Evolutionary conservation across 2,113 vertebrate species (phyloP).

Genomic region (Cephalopterus ornatus): DNA sequence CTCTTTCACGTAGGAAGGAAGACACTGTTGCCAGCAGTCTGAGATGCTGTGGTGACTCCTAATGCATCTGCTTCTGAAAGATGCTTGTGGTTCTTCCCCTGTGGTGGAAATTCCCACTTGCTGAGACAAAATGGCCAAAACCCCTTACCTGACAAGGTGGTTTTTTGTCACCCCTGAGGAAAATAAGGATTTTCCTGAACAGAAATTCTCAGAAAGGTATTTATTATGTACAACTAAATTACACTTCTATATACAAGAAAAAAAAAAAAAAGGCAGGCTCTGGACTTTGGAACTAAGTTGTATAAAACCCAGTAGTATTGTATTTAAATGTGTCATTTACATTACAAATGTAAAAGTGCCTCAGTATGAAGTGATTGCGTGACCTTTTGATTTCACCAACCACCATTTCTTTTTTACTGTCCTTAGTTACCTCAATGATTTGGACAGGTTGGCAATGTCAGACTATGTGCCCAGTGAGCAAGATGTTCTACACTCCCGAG

Average conservation of each 20-base stretch:
- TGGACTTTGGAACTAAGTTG: neutral
- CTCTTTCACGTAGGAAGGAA: neutral
- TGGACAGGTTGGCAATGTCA: constrained; percentile 69
- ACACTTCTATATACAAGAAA: neutral
- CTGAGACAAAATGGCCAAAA: neutral
- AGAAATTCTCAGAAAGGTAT: neutral
- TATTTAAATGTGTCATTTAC: neutral
- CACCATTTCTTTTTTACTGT: neutral
- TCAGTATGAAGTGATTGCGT: neutral
- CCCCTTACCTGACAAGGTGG: fast-evolving
- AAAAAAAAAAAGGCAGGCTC: neutral
- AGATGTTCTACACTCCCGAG: constrained; percentile 89
- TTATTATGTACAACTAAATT: neutral
- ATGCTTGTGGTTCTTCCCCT: neutral
- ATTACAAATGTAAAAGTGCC: neutral
- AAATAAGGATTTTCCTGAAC: neutral
- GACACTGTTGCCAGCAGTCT: neutral
- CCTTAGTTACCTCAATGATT: constrained; percentile 74
- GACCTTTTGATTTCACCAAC: neutral
- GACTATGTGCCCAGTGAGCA: constrained; percentile 88
- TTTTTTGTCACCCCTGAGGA: neutral
- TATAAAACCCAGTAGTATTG: fast-evolving
- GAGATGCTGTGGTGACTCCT: neutral
- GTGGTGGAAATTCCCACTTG: neutral
- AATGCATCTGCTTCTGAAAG: neutral